Percentiles rank a stretch among this genome's conserved stretches.
Conservation (phyloP, 1,140 invertebrate genomes). For the Dinothrombium tinctorium region DNA sequence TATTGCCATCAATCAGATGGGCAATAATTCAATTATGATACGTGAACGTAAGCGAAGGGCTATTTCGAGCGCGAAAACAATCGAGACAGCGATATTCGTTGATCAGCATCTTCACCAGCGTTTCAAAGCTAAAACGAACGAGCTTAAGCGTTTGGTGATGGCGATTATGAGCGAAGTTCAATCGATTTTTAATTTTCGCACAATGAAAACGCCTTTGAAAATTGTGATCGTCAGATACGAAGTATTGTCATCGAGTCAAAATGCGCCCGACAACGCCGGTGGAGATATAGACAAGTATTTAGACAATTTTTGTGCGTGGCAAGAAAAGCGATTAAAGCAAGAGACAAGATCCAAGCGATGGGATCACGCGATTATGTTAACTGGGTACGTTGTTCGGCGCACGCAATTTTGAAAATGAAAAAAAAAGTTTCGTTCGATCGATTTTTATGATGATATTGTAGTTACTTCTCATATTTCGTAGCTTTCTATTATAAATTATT, state of each 20-base stretch:
- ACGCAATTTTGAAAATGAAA: too few relatives aligned
- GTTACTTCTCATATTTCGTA: too few relatives aligned
- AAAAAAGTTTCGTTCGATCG: too few relatives aligned
- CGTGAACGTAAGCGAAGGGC: too few relatives aligned
- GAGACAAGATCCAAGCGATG: constrained; percentile 20
- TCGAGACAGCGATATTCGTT: constrained; percentile 20
- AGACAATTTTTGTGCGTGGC: constrained; percentile 22
- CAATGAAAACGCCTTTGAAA: constrained; percentile 14
- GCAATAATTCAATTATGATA: constrained; percentile 1
- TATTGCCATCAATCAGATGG: background rate
- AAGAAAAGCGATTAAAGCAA: constrained; percentile 9
- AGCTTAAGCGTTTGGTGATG: constrained; percentile 16
- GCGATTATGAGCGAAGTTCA: constrained; percentile 16
- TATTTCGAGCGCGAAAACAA: too few relatives aligned
- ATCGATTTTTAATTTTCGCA: constrained; percentile 15
- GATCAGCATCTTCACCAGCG: constrained; percentile 13
- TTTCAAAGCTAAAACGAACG: constrained; percentile 9
- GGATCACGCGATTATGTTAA: constrained; percentile 29
- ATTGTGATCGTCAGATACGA: constrained; percentile 14
- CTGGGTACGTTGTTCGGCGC: constrained; percentile 22
- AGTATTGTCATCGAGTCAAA: constrained; percentile 9
- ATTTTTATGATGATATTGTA: too few relatives aligned
- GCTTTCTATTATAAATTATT: too few relatives aligned
- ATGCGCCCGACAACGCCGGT: constrained; percentile 13
- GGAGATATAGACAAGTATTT: constrained; percentile 20